A percentile compares a stretch with the other conserved stretches of the same genome.
Evolutionary conservation across 2,888 invertebrate species (phyloP).

Genomic region (Chelonus formosanus): DNA sequence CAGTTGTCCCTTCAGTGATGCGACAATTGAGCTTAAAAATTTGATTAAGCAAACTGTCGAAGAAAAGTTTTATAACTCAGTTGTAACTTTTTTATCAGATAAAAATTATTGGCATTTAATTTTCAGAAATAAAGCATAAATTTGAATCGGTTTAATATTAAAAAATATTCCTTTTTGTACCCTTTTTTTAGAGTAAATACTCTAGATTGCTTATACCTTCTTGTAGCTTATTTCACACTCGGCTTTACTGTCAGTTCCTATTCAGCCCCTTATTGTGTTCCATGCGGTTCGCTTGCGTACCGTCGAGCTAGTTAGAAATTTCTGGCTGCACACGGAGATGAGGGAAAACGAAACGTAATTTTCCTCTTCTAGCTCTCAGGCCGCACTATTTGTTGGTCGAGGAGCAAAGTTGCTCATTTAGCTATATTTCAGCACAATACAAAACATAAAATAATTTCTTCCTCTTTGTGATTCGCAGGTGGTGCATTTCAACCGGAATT

Average conservation of each 20-base stretch:
- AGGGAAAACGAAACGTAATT: constrained; percentile 18
- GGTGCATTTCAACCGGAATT: constrained; percentile 86
- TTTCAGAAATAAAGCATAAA: too few species aligned
- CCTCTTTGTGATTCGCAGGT: constrained; percentile 67
- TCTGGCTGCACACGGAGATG: constrained; percentile 13
- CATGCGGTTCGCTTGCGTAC: constrained; percentile 18
- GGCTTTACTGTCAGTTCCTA: constrained; percentile 22
- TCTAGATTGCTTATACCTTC: neutral
- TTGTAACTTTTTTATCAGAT: too few species aligned
- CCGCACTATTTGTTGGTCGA: constrained; percentile 17
- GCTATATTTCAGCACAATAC: neutral
- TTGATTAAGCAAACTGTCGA: too few species aligned
- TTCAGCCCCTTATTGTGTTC: constrained; percentile 20
- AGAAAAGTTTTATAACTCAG: too few species aligned
- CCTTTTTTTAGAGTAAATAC: neutral
- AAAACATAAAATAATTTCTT: constrained; percentile 2
- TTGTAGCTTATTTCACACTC: constrained; percentile 19
- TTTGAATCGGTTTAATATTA: too few species aligned
- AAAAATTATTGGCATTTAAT: too few species aligned
- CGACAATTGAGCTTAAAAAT: too few species aligned
- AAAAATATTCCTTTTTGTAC: too few species aligned
- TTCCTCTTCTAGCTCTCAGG: constrained; percentile 5
- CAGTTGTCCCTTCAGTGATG: neutral
- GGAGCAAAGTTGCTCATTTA: constrained; percentile 12
- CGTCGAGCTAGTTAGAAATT: constrained; percentile 22